Percentiles rank a stretch among this genome's conserved stretches.
These are phyloP conservation scores for Alviniconcha marisindica DNA, from an alignment of 1,140 invertebrate species.

Conservation along the genomic window DNA sequence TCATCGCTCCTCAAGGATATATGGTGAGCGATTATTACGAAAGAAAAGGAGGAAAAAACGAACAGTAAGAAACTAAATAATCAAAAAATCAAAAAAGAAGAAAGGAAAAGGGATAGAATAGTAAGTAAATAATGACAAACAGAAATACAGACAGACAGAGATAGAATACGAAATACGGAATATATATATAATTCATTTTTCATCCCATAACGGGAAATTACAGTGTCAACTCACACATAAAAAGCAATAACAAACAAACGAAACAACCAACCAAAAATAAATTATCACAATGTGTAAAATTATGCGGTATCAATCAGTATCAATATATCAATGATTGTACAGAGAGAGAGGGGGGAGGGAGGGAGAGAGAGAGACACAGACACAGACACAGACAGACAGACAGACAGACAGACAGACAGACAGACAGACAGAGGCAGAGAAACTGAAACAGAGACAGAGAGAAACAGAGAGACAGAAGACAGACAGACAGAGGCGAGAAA, in stretches of 20 bases:
- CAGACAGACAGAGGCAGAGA: not conserved
- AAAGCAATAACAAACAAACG: too few relatives aligned
- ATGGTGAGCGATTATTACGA: slow-evolving; percentile 76
- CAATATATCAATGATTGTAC: not conserved
- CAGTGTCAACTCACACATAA: too few relatives aligned
- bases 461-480: not conserved
- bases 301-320: too few relatives aligned
- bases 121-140: too few relatives aligned
- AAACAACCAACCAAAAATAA: too few relatives aligned
- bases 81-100: too few relatives aligned
- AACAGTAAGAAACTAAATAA: too few relatives aligned
- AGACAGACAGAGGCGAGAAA: not conserved
- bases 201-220: too few relatives aligned
- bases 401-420: not conserved
- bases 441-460: not conserved
- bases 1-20: slow-evolving; percentile 96
- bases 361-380: not conserved
- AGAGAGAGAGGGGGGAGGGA: not conserved
- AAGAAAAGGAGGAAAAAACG: not conserved
- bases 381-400: not conserved
- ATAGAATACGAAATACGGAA: too few relatives aligned
- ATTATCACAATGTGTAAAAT: not conserved
- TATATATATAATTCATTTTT: too few relatives aligned
- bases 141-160: too few relatives aligned
- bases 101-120: too few relatives aligned